Conservation (phyloP, 2,113 vertebrate species). For the Periophthalmus modestus region DNA sequence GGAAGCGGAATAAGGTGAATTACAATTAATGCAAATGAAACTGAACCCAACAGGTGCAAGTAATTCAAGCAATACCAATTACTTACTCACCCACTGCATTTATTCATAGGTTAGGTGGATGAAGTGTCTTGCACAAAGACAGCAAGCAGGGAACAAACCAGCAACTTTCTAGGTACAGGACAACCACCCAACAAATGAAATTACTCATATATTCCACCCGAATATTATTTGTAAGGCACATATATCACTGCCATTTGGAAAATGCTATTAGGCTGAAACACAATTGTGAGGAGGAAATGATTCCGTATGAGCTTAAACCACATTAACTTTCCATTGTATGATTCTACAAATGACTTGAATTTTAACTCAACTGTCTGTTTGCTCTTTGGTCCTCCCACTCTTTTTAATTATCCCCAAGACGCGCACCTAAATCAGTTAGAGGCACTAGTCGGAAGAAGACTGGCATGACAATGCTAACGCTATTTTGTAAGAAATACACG, state of each 20-base stretch:
- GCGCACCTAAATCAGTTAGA: neutral
- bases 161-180: neutral
- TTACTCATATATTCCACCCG: neutral
- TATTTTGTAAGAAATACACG: neutral
- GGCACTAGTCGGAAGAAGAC: neutral
- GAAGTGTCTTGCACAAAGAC: no score
- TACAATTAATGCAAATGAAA: no score
- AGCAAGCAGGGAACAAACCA: no score
- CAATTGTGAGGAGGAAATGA: neutral
- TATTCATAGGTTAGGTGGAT: no score
- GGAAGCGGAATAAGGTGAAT: neutral
- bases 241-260: neutral
- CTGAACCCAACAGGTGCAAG: no score
- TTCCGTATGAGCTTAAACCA: neutral
- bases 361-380: neutral
- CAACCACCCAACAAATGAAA: neutral
- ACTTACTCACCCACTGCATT: no score
- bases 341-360: neutral
- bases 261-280: neutral
- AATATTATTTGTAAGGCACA: neutral
- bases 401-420: neutral
- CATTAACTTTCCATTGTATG: neutral
- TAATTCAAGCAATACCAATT: no score
- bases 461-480: neutral
- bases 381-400: neutral